Evolutionary conservation across 2,888 invertebrate genomes (phyloP), one percentile per base, ranked within the genome.

Genomic region (Alitta virens): DNA sequence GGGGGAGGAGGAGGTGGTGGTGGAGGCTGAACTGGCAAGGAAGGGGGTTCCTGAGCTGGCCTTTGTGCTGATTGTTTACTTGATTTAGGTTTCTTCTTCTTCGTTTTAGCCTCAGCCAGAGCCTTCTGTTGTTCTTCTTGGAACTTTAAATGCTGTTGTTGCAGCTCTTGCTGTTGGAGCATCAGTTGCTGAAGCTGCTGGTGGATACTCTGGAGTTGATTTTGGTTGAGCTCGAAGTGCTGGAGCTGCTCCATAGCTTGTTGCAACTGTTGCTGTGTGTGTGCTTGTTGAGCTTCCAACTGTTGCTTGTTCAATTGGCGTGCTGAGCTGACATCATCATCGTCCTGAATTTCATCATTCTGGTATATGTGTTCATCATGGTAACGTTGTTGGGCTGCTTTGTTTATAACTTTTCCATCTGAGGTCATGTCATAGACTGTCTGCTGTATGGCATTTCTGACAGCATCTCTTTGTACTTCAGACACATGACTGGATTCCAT

Each of bases 191-290:
- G 23, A 27, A 51, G 40, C 38, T 51, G 51, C 16, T 52, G 9
- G 23, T 59, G 51, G 23, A 52, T 21, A 12, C 24, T 3, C 24
- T 51, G 51, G 38, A 50, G 56, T 23, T 59, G 51, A 18, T 51
- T 23, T 50, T 59, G 49, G 26, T 46, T 42, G n/a, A 46, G 49
- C 27, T 55, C 46, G 7, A 56, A 33, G 33, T 33, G 33, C 33
- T 33, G 33, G 7, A 33, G 12, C 33, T 33, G 33, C 33, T 33
- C 33, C 33, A 33, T 33, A 12, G 33, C 33, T 33, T 33, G 27
- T 24, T 61, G 61, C 33, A 16, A 26, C 50, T 61, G 60, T 21
- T 52, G 60, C 24, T 40, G 59, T 14, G 21, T 23, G 12, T 9
- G 33, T 33, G 33, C 33, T 56, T 23, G 16, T 42, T 21, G 24